Conservation (phyloP, 2,888 invertebrate species). For the Eupeodes latifasciatus region DNA sequence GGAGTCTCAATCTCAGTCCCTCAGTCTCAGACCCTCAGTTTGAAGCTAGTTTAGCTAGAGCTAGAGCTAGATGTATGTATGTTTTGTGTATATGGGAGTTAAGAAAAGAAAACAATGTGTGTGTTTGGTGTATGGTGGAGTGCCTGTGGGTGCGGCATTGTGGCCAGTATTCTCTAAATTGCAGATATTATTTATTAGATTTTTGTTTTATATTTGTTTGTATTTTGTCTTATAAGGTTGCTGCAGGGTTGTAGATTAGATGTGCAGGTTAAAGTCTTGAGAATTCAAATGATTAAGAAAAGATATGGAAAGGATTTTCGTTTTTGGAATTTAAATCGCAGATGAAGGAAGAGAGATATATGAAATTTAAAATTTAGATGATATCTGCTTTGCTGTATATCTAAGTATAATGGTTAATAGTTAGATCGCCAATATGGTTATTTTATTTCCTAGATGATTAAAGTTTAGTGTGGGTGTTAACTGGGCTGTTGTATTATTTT, state of each 20-base stretch:
- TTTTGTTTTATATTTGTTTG: slow-evolving; percentile 10
- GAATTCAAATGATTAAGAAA: slow-evolving; percentile 49
- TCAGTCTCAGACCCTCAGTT: too few relatives aligned
- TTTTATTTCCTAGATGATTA: slow-evolving; percentile 12
- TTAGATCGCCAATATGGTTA: background rate
- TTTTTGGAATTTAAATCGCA: background rate
- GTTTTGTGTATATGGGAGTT: slow-evolving; percentile 13
- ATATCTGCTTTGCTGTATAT: background rate
- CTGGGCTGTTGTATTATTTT: background rate
- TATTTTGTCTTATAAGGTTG: background rate
- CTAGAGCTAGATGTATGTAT: background rate
- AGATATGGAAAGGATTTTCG: slow-evolving; percentile 41
- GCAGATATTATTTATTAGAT: slow-evolving; percentile 36
- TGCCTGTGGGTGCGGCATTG: slow-evolving; percentile 69
- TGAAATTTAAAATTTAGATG: slow-evolving; percentile 13
- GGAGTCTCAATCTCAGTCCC: slow-evolving; percentile 7
- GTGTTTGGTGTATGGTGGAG: slow-evolving; percentile 47
- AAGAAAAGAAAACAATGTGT: background rate
- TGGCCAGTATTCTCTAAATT: slow-evolving; percentile 57
- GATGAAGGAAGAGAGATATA: slow-evolving; percentile 22
- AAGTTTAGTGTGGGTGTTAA: background rate
- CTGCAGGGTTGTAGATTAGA: slow-evolving; percentile 30
- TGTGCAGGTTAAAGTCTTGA: slow-evolving; percentile 22
- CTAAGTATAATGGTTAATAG: background rate
- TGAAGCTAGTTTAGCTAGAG: background rate